phyloP scores from a whole-genome alignment of 2,888 invertebrate genomes.

The Parnassius apollo region DNA sequence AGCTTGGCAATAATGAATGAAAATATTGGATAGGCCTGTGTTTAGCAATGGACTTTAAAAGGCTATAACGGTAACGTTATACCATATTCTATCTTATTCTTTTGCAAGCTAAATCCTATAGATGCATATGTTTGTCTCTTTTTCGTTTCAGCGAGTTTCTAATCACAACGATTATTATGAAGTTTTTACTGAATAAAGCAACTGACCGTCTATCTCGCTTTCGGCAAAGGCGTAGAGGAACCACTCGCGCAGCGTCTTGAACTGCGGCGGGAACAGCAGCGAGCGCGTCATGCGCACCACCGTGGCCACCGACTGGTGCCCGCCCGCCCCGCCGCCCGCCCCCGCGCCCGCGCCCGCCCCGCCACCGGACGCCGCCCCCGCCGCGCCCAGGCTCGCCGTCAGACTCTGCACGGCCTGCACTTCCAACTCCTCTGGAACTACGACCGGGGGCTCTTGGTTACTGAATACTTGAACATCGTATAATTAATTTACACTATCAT shows the following conservation, averaged over 20 bases:
- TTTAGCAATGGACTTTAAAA: no score
- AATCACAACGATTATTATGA: neutral
- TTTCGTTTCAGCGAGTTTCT: no score
- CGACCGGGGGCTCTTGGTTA: neutral
- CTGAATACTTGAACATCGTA: no score
- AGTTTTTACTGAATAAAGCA: neutral
- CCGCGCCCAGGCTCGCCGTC: constrained; percentile 90
- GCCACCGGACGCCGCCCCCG: constrained; percentile 56
- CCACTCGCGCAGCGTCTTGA: constrained; percentile 97
- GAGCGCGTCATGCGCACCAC: constrained; percentile 95
- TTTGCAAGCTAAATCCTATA: no score
- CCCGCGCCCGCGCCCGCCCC: constrained; percentile 78
- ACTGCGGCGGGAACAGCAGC: constrained; percentile 96
- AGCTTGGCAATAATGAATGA: neutral
- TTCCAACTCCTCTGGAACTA: constrained; percentile 74
- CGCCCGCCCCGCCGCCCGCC: constrained; percentile 75
- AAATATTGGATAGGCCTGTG: neutral
- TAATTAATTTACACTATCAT: no score
- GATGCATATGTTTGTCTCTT: no score
- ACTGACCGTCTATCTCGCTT: constrained; percentile 94
- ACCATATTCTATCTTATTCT: no score
- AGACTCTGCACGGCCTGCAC: constrained; percentile 94
- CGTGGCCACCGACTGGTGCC: constrained; percentile 95
- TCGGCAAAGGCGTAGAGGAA: constrained; percentile 97
- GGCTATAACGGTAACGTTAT: no score